phyloP scores from a whole-genome alignment of 2,797 vertebrate species.

The Myotis daubentonii region DNA sequence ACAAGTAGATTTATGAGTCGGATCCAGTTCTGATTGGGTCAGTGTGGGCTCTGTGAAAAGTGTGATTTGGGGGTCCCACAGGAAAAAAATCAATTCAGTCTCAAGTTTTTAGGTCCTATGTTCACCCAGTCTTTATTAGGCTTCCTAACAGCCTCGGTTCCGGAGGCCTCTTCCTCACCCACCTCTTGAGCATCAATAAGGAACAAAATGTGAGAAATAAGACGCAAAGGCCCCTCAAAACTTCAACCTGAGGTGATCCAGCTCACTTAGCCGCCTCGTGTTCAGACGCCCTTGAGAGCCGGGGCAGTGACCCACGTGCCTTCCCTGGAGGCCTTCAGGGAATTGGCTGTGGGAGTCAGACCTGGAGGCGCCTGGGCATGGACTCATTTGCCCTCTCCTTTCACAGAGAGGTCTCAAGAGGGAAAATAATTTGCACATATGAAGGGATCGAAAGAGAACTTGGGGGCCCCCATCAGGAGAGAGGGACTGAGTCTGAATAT shows the following conservation, averaged over 20 bases:
- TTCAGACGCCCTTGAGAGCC: background rate
- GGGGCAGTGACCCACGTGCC: background rate
- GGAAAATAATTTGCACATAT: background rate
- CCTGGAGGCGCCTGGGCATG: background rate
- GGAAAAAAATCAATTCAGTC: background rate
- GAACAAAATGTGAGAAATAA: background rate
- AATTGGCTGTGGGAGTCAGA: background rate
- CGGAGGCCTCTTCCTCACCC: background rate
- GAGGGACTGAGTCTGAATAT: background rate
- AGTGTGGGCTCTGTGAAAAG: background rate
- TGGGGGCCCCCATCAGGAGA: background rate
- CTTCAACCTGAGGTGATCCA: background rate
- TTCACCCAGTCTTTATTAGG: background rate
- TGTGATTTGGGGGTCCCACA: background rate
- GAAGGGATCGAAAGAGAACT: background rate
- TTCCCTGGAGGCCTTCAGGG: background rate
- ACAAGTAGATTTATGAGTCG: background rate
- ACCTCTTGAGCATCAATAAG: background rate
- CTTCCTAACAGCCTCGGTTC: background rate
- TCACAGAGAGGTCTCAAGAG: background rate
- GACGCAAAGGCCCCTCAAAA: background rate
- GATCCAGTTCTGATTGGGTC: background rate
- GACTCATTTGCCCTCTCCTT: background rate
- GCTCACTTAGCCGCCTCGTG: background rate
- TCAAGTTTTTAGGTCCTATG: background rate